A percentile compares a stretch with the other conserved stretches of the same genome.
phyloP scores from a whole-genome alignment of 2,888 invertebrate species.

The Globia sparganii region DNA sequence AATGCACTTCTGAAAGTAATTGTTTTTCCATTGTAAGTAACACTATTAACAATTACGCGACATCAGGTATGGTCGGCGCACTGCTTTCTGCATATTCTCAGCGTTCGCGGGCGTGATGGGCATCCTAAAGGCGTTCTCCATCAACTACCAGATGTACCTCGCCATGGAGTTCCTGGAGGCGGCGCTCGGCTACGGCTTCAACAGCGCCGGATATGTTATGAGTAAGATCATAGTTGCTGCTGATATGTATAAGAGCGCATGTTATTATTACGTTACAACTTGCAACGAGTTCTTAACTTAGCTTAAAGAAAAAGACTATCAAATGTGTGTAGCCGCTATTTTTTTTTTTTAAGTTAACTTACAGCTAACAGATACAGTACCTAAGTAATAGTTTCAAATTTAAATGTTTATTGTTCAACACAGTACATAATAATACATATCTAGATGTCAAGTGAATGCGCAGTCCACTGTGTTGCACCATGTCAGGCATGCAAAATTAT shows the following conservation, averaged over 20 bases:
- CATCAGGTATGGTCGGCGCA: conserved; percentile 89
- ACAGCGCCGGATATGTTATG: conserved; percentile 88
- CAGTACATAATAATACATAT: too few relatives aligned
- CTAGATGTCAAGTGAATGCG: too few relatives aligned
- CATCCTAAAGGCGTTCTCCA: conserved; percentile 88
- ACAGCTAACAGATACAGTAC: too few relatives aligned
- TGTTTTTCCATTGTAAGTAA: background rate
- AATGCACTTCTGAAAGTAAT: background rate
- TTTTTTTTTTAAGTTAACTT: too few relatives aligned
- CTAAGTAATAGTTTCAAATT: too few relatives aligned
- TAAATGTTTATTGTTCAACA: too few relatives aligned
- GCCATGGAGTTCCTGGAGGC: conserved; percentile 91
- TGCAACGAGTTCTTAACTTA: background rate
- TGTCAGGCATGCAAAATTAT: too few relatives aligned
- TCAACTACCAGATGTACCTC: conserved; percentile 89
- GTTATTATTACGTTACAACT: background rate
- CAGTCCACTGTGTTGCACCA: too few relatives aligned
- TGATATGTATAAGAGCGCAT: background rate
- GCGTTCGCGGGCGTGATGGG: conserved; percentile 87
- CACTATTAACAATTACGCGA: background rate
- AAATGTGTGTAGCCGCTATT: background rate
- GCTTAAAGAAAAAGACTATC: background rate
- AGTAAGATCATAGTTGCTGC: conserved; percentile 68
- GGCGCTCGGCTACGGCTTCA: conserved; percentile 90
- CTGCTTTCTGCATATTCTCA: conserved; percentile 88